Conservation (phyloP, 2,797 vertebrate genomes). For the Manis pentadactyla region DNA sequence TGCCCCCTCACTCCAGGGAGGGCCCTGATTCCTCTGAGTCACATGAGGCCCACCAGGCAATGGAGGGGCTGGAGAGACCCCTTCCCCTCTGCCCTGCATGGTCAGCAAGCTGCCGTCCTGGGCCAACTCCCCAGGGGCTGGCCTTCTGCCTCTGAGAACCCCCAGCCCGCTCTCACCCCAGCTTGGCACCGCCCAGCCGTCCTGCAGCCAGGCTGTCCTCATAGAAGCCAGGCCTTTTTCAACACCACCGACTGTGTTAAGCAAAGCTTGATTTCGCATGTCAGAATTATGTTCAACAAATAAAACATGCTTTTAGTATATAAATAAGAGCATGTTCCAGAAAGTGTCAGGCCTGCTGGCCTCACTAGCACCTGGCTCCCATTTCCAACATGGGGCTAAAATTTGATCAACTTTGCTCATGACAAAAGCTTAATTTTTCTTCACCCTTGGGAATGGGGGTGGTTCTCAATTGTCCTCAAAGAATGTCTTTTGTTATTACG, state of each 20-base stretch:
- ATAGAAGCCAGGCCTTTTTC: background rate
- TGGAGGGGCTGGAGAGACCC: too few species aligned
- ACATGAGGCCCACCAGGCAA: too few species aligned
- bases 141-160: rapidly evolving
- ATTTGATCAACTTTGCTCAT: background rate
- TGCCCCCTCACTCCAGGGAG: too few species aligned
- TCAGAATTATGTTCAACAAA: background rate
- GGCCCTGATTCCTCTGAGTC: too few species aligned
- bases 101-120: too few species aligned
- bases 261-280: background rate
- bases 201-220: background rate
- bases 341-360: background rate
- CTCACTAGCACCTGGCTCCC: background rate
- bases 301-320: background rate
- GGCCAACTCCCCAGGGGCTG: background rate
- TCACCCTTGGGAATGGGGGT: background rate
- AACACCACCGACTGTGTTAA: background rate
- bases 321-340: background rate
- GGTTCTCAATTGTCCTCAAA: background rate
- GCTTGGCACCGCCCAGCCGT: rapidly evolving
- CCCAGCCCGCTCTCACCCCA: background rate
- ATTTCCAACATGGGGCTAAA: background rate
- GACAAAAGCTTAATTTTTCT: background rate
- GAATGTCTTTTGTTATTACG: background rate
- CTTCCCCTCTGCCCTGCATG: too few species aligned